phyloP scores from a whole-genome alignment of 1,140 invertebrate genomes.

The Bombus sibiricus region DNA sequence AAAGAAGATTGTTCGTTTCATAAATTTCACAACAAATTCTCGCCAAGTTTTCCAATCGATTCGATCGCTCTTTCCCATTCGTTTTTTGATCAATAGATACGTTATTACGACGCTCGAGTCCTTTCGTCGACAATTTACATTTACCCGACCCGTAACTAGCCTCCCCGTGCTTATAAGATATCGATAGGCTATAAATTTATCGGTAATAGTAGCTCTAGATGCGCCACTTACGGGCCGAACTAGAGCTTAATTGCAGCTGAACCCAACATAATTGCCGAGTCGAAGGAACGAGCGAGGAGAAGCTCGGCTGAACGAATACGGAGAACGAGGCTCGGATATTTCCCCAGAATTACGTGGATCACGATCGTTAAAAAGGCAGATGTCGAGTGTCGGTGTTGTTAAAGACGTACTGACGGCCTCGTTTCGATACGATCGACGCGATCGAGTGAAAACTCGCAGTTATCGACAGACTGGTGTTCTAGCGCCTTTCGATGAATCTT shows the following conservation, averaged over 20 bases:
- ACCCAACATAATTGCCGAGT: constrained; percentile 54
- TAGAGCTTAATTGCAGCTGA: constrained; percentile 59
- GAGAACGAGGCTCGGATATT: constrained; percentile 23
- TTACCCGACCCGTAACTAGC: constrained; percentile 19
- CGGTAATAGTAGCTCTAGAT: constrained; percentile 24
- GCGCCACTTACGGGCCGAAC: constrained; percentile 36
- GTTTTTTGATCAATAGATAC: background rate
- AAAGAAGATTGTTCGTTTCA: background rate
- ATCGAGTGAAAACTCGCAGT: background rate
- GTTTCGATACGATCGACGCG: background rate
- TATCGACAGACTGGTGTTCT: background rate
- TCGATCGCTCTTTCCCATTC: background rate
- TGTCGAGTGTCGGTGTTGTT: constrained; percentile 2
- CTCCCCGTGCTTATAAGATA: background rate
- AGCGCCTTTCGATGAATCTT: background rate
- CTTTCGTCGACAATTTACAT: constrained; percentile 37
- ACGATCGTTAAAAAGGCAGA: constrained; percentile 36
- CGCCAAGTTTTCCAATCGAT: background rate
- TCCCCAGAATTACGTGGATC: constrained; percentile 28
- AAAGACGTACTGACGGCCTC: background rate
- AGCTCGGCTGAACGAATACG: background rate
- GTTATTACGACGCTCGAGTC: background rate
- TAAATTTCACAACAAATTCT: background rate
- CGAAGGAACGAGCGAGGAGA: background rate
- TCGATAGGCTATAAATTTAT: constrained; percentile 37